Conservation (phyloP, 2,888 invertebrate species). For the Deilephila elpenor region DNA sequence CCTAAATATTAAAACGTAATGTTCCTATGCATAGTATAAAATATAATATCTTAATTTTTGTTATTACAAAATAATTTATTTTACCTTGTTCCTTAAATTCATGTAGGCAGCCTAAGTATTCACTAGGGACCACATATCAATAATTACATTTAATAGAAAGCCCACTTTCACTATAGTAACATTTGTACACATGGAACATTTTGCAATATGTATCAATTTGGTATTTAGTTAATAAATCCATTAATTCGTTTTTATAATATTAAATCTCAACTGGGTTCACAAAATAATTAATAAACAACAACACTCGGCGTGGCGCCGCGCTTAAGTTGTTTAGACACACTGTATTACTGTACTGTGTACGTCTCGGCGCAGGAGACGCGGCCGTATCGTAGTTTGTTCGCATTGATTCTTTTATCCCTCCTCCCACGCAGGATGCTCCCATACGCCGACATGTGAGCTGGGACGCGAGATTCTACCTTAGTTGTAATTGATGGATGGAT, state of each 20-base stretch:
- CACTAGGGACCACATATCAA: conserved; percentile 76
- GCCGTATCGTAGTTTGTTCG: conserved; percentile 44
- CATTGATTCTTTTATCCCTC: conserved; percentile 50
- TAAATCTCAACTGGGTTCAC: conserved; percentile 27
- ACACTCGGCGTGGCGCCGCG: conserved; percentile 2
- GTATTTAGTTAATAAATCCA: conserved; percentile 43
- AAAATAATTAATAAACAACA: not conserved
- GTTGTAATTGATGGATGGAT: no score
- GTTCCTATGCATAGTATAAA: not conserved
- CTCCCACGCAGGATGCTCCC: conserved; percentile 57
- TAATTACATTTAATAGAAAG: conserved; percentile 64
- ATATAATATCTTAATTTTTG: not conserved
- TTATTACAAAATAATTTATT: not conserved
- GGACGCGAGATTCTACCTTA: no score
- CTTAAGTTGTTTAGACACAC: conserved; percentile 31
- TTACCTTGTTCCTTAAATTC: conserved; percentile 74
- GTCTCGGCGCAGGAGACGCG: conserved; percentile 43
- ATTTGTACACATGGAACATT: conserved; percentile 40
- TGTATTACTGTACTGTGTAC: conserved; percentile 24
- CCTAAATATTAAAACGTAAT: not conserved
- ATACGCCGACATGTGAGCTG: conserved; percentile 33
- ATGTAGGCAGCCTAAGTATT: conserved; percentile 73
- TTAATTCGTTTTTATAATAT: conserved; percentile 35
- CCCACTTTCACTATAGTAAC: conserved; percentile 73
- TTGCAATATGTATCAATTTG: not conserved